Conservation (phyloP, 2,888 invertebrate species). For the Xiphydria camelus region DNA sequence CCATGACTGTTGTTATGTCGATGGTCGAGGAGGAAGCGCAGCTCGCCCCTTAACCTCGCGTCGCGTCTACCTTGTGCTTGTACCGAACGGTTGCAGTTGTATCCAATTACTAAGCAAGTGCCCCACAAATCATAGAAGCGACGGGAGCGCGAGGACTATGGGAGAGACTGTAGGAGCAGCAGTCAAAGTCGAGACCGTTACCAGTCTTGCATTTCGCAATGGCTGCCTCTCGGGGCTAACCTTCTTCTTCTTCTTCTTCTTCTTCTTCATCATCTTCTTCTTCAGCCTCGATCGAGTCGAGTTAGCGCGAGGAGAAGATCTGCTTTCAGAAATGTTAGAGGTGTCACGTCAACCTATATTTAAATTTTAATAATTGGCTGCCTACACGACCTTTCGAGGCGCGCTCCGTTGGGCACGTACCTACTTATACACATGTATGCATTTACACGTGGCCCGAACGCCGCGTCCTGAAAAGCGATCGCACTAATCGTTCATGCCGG, state of each 20-base stretch:
- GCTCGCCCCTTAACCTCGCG: no score
- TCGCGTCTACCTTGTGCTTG: no score
- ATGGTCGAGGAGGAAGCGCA: no score
- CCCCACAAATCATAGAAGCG: not conserved
- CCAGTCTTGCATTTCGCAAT: not conserved
- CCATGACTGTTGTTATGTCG: no score
- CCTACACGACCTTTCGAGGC: no score
- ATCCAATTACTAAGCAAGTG: not conserved
- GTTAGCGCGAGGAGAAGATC: not conserved
- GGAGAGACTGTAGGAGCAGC: not conserved
- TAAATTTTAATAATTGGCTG: not conserved
- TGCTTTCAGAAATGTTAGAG: not conserved
- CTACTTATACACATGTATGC: no score
- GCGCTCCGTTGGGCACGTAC: no score
- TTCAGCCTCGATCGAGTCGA: not conserved
- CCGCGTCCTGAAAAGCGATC: no score
- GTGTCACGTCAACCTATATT: not conserved
- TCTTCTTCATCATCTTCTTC: no score
- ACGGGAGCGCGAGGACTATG: not conserved
- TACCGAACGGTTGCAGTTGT: not conserved
- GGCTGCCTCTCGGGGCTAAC: not conserved
- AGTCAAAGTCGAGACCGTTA: not conserved
- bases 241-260: no score
- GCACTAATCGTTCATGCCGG: no score
- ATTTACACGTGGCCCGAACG: no score